These are phyloP conservation scores for Coendou prehensilis DNA, from an alignment of 2,797 vertebrate species.

Conservation along the genomic window DNA sequence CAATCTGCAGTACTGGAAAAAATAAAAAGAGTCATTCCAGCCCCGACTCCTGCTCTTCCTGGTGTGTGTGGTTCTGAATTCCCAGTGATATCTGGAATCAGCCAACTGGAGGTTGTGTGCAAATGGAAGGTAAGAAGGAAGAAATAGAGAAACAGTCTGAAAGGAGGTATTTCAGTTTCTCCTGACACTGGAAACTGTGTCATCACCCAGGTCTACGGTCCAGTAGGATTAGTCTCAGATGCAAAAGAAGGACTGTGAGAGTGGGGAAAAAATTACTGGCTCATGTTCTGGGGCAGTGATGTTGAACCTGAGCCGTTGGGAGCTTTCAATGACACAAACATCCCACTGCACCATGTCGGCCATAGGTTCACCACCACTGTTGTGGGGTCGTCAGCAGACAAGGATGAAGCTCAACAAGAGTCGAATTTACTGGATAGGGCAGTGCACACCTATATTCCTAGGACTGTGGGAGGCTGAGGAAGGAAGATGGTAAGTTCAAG, in stretches of 20 bases:
- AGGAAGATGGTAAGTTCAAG: neutral
- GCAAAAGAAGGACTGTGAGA: neutral
- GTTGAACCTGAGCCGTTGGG: neutral
- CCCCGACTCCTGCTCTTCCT: neutral
- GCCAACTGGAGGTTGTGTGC: accelerated
- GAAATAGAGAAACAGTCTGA: neutral
- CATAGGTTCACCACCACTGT: neutral
- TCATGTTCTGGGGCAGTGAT: neutral
- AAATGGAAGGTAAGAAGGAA: neutral
- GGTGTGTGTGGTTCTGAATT: neutral
- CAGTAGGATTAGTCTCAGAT: neutral
- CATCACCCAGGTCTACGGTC: neutral
- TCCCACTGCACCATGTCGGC: neutral
- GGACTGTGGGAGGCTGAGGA: neutral
- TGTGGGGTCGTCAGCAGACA: neutral
- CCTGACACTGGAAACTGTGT: neutral
- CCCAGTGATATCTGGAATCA: neutral
- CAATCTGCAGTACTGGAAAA: neutral
- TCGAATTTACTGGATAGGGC: neutral
- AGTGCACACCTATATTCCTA: neutral
- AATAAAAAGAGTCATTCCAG: neutral
- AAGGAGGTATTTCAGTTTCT: neutral
- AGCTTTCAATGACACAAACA: neutral
- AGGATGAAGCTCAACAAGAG: neutral
- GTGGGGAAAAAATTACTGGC: neutral